phyloP scores from a whole-genome alignment of 2,113 vertebrate genomes.

The Myiagra hebetior region DNA sequence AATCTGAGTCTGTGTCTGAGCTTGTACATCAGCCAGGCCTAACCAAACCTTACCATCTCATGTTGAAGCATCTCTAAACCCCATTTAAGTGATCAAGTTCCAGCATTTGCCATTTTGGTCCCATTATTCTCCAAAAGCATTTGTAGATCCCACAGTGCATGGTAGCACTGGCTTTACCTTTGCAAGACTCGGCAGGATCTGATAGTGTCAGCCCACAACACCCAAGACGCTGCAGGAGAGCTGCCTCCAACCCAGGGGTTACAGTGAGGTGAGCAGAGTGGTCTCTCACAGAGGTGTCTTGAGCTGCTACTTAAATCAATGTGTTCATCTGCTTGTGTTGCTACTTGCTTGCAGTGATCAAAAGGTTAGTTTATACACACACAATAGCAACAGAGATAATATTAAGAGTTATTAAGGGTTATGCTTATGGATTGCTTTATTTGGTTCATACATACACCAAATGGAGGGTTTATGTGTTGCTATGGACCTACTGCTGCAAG shows the following conservation, averaged over 20 bases:
- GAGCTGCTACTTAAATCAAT: background rate
- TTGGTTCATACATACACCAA: background rate
- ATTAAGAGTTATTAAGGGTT: background rate
- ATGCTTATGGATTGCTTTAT: background rate
- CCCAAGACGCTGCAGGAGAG: background rate
- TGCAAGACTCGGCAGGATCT: background rate
- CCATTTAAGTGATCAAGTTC: background rate
- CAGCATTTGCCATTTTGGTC: background rate
- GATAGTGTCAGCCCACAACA: background rate
- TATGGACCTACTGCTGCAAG: background rate
- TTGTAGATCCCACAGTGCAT: background rate
- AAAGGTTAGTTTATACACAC: background rate
- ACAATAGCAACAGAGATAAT: background rate
- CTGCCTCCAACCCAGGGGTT: fast-evolving
- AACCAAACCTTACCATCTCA: background rate
- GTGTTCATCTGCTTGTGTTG: background rate
- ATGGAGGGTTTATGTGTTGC: background rate
- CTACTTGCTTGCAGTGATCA: background rate
- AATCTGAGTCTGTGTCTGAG: background rate
- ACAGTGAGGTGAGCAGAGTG: background rate
- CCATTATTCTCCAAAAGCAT: background rate
- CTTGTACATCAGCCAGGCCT: background rate
- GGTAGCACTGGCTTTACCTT: background rate
- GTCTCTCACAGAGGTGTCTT: background rate
- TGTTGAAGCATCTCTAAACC: background rate